These are phyloP conservation scores for Sarcophilus harrisii DNA, from an alignment of 2,797 vertebrate genomes.

Conservation along the genomic window DNA sequence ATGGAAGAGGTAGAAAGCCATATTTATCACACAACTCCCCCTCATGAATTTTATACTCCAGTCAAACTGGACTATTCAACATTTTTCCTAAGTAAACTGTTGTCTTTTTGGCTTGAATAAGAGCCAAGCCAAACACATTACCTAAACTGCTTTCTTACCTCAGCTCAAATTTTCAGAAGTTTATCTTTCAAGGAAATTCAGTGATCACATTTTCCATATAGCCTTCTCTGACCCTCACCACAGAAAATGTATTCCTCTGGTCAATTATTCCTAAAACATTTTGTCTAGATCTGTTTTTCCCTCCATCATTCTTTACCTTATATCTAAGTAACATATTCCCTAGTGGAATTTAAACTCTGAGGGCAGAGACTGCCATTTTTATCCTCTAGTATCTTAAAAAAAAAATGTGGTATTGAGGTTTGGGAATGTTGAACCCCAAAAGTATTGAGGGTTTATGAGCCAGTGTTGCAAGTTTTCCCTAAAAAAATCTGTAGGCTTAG, in stretches of 20 bases:
- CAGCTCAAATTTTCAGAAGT: background rate
- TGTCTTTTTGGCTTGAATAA: too few relatives aligned
- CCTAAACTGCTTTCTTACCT: too few relatives aligned
- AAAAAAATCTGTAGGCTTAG: too few relatives aligned
- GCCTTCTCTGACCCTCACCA: background rate
- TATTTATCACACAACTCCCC: background rate
- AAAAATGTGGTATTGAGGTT: too few relatives aligned
- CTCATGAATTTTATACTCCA: background rate
- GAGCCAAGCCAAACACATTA: background rate
- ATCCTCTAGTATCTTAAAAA: background rate
- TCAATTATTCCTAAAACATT: background rate
- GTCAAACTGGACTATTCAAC: background rate
- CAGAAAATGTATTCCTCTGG: background rate
- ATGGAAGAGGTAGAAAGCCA: background rate
- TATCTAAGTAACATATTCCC: background rate
- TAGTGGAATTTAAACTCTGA: background rate
- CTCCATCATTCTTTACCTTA: background rate
- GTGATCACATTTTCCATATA: background rate
- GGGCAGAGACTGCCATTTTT: background rate
- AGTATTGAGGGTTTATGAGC: too few relatives aligned
- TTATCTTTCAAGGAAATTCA: background rate
- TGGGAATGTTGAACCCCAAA: too few relatives aligned
- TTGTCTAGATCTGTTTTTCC: background rate
- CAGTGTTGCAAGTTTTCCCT: too few relatives aligned
- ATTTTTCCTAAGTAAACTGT: background rate